Evolutionary conservation across 2,797 vertebrate genomes (phyloP), one percentile per base, ranked within the genome.

Genomic region (Esox lucius): DNA sequence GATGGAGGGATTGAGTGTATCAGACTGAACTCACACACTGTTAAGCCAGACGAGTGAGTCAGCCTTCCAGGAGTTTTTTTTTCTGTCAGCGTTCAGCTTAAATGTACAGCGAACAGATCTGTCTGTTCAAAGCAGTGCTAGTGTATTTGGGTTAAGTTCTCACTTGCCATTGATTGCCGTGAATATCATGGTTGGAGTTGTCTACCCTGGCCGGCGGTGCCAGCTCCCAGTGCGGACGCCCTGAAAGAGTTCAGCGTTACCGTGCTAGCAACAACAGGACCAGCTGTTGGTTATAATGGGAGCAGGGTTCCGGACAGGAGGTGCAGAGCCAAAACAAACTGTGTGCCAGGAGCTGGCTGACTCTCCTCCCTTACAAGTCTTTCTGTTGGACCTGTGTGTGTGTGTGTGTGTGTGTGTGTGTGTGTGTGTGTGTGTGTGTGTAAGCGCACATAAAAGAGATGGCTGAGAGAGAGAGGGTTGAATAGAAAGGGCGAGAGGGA

Each of bases 201-300:
- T 17, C 19, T 51, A 5, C 16, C 5, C 49, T 31, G 28, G 28
- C 31, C 3, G 28, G 28, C 28, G 28, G 28, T 75, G 51, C 77
- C 72, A 64, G 68, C 73, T 56, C 24, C 62, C 17, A 53, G 49
- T 7, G 49, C 49, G 74, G 75, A 85, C 83, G 87, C 86, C 85
- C 79, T 89, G 85, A 90, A 87, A 88, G 84, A 79, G 80, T 87
- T 88, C 89, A 88, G 87, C 81, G 85, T 87, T 79, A 76, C 85
- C 85, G 75, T 84, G 85, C 78, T 89, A 78, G 91, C 92, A 93
- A 92, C 91, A 90, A 89, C 87, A 83, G 75, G 79, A 86, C 85
- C 93, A 94, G 91, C 91, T 93, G 92, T 89, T 90, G 87, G 84
- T 89, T 92, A 93, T 92, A 91, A 93, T 76, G 78, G 91, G 87